Conservation (phyloP, 2,888 invertebrate genomes). For the Yponomeuta malinellus region DNA sequence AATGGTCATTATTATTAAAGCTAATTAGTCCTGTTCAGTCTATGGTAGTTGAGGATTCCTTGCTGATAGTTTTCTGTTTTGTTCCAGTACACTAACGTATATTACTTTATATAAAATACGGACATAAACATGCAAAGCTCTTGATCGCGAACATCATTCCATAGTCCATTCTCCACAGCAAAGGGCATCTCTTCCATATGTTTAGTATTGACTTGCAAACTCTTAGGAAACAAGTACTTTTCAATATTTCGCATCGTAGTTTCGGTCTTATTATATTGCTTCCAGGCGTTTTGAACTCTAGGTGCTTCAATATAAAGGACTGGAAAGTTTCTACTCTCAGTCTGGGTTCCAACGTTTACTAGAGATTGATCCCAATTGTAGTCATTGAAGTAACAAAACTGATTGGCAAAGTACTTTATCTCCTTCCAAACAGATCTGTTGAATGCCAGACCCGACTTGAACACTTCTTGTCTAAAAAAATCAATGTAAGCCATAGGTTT, state of each 20-base stretch:
- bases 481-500: neutral
- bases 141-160: neutral
- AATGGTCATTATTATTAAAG: no score
- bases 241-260: neutral
- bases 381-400: neutral
- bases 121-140: neutral
- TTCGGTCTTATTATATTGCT: neutral
- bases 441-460: neutral
- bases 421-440: neutral
- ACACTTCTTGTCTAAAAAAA: neutral
- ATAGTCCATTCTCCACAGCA: neutral
- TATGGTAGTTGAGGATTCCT: no score
- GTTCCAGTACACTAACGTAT: no score
- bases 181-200: neutral
- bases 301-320: constrained; percentile 18
- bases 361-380: neutral
- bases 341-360: neutral
- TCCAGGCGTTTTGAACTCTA: constrained; percentile 24
- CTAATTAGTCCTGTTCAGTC: no score
- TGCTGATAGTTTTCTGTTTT: no score
- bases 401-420: no score
- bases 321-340: neutral
- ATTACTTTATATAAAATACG: no score
- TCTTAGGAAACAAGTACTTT: neutral
- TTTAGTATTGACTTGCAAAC: neutral